Base-by-base conservation (phyloP, 2,113 vertebrate species). In the Lagopus muta region DNA sequence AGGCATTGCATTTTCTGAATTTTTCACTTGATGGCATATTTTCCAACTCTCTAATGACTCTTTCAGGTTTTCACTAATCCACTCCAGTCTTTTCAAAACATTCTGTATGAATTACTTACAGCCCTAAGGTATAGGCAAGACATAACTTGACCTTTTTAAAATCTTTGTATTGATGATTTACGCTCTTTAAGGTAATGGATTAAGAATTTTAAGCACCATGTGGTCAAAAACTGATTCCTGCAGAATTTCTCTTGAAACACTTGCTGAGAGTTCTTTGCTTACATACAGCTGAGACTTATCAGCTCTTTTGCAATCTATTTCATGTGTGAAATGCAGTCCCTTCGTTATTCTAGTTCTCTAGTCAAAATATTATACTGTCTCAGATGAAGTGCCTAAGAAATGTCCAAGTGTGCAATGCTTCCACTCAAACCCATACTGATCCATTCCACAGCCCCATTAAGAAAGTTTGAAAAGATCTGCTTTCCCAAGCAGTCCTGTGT, bases 51-150 rank as follows among this genome's bases (percentile, higher is more conserved):
- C 45, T 76, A 76, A 82, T 89, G 45, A n/a, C 72, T 88, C 71
- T 92, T 92, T 85, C 82, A 86, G 67, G 16, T 72, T 40, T 92
- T 95, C 85, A 55, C 75, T 85, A 86, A 66, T 40, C 27, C 50
- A 80, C 47, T 82, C 24, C 60, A 87, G 89, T 30, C 9, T 82
- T 88, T 84, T 87, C 61, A 11, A 74, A 89, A 73, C n/a, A 62
- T 66, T 85, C 58, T 87, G 13, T 45, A 80, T 73, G 22, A 82
- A 94, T 80, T 94, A 75, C 48, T 84, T n/a, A 70, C 36, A 79
- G 24, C 5, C 76, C 87, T 79, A 91, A 62, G 50, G 16, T 86
- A 34, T 62, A 61, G 36, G 30, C 36, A 92, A 82, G 65, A 82
- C 13, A 66, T 21, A 79, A n/a, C 42, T 2, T 69, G 21, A 22